A percentile compares a stretch with the other conserved stretches of the same genome.
These are phyloP conservation scores for Hapalemur alaotrensis DNA, from an alignment of 2,797 vertebrate genomes.

Conservation along the genomic window DNA sequence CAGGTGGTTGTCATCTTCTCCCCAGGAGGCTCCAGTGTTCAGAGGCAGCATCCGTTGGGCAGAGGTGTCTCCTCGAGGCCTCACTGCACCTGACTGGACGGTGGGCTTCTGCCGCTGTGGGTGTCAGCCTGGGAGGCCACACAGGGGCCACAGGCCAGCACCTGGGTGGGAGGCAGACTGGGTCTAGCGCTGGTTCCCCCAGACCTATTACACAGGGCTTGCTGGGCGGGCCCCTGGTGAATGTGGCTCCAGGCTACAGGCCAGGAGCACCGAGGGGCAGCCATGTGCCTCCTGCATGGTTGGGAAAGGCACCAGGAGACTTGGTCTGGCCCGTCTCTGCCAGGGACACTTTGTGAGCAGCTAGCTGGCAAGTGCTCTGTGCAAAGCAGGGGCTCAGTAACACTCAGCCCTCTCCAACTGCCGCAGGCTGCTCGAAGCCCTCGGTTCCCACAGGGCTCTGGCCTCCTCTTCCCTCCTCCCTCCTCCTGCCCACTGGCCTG, in stretches of 20 bases:
- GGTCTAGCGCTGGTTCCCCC: neutral
- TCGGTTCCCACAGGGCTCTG: neutral
- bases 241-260: neutral
- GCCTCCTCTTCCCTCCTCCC: neutral
- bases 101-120: neutral
- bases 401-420: neutral
- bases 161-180: neutral
- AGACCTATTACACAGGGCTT: neutral
- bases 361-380: neutral
- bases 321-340: neutral
- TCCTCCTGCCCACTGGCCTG: neutral
- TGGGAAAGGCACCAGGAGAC: neutral
- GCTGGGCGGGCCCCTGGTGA: neutral
- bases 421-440: neutral
- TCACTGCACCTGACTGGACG: neutral
- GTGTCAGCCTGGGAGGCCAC: neutral
- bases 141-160: neutral
- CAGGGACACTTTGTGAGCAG: neutral
- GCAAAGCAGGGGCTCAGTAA: rapidly evolving
- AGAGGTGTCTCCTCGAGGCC: neutral
- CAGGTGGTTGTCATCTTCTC: neutral
- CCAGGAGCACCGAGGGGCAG: neutral
- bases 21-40: neutral
- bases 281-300: neutral
- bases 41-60: neutral